A percentile compares a stretch with the other conserved stretches of the same genome.
These are phyloP conservation scores for Ephialtes manifestator DNA, from an alignment of 2,888 invertebrate species.

Conservation along the genomic window DNA sequence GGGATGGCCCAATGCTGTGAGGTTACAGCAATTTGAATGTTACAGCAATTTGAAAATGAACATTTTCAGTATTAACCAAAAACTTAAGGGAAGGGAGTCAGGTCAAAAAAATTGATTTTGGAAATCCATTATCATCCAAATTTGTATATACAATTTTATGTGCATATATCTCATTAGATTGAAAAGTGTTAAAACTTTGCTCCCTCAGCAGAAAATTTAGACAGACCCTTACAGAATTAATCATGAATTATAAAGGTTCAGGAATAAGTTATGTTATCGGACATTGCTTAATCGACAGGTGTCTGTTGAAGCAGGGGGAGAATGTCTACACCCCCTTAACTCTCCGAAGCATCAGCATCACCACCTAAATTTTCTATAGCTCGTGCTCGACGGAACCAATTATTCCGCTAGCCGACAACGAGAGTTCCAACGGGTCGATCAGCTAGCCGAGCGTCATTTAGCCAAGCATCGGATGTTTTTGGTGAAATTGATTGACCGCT, in stretches of 20 bases:
- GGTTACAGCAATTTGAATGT: too few relatives aligned
- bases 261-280: neutral
- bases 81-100: too few relatives aligned
- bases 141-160: too few relatives aligned
- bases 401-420: neutral
- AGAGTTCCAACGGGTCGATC: neutral
- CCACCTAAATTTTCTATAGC: conserved; percentile 1
- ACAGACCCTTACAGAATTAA: neutral
- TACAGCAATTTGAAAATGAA: too few relatives aligned
- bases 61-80: too few relatives aligned
- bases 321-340: neutral
- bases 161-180: too few relatives aligned
- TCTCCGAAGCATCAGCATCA: neutral
- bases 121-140: too few relatives aligned
- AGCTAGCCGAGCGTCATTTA: conserved; percentile 19
- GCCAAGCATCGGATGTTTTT: conserved; percentile 10
- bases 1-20: too few relatives aligned
- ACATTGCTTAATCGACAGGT: neutral
- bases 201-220: too few relatives aligned
- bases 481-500: conserved; percentile 6
- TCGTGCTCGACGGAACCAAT: conserved; percentile 26
- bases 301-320: neutral
- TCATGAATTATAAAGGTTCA: neutral
- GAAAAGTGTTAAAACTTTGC: too few relatives aligned
- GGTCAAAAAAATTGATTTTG: too few relatives aligned